phyloP scores from a whole-genome alignment of 1,140 invertebrate genomes.

The Brachionus manjavacas region DNA sequence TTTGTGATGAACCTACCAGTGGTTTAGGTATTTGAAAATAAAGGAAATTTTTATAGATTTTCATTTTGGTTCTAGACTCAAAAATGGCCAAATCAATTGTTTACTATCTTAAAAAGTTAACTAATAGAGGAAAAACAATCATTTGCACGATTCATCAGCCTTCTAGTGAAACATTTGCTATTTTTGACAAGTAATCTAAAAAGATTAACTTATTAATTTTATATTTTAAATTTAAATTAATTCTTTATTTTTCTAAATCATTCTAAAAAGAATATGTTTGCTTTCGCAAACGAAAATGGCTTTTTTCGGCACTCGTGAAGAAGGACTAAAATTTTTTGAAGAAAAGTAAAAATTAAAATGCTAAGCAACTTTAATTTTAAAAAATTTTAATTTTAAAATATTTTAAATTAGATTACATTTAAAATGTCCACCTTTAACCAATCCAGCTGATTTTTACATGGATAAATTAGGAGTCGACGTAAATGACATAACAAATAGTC shows the following conservation, averaged over 20 bases:
- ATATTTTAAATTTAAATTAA: no score
- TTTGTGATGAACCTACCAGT: conserved; percentile 74
- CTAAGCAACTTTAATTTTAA: no score
- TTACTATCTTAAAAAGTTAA: conserved; percentile 64
- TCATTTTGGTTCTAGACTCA: conserved; percentile 64
- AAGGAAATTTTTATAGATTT: conserved; percentile 69
- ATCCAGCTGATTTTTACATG: conserved; percentile 42
- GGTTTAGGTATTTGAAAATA: conserved; percentile 2
- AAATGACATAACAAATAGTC: conserved; percentile 13
- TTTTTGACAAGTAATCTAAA: conserved; percentile 67
- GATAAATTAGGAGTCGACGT: conserved; percentile 8
- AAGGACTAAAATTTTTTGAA: conserved; percentile 74
- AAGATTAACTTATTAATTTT: no score
- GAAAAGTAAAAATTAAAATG: neutral
- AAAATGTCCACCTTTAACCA: conserved; percentile 8
- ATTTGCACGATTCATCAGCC: conserved; percentile 93
- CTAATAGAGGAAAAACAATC: conserved; percentile 79
- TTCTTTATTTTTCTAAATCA: neutral
- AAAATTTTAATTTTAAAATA: neutral
- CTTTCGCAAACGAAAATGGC: conserved; percentile 86
- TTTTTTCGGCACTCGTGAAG: conserved; percentile 74
- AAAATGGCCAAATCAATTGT: conserved; percentile 86
- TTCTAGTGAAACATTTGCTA: conserved; percentile 80
- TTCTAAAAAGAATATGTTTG: conserved; percentile 63
- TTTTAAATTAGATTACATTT: neutral